Percentiles rank a stretch among this genome's conserved stretches.
Conservation (phyloP, 2,113 vertebrate species). For the Dasyurus viverrinus region DNA sequence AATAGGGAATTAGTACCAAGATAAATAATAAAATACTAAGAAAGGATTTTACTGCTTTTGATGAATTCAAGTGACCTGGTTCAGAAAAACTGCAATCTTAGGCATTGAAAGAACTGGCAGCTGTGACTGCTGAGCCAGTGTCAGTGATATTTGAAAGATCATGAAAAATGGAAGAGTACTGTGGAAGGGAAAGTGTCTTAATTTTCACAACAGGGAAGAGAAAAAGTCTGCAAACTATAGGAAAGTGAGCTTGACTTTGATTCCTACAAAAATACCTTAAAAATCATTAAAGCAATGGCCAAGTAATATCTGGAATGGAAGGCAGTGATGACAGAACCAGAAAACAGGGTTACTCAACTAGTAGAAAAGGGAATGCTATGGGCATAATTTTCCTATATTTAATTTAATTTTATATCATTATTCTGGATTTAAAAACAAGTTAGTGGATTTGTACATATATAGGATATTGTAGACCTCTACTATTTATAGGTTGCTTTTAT, state of each 20-base stretch:
- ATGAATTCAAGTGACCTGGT: neutral
- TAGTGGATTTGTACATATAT: neutral
- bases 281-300: neutral
- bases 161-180: neutral
- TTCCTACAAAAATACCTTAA: neutral
- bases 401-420: neutral
- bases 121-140: neutral
- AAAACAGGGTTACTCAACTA: neutral
- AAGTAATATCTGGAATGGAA: neutral
- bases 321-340: neutral
- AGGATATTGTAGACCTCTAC: neutral
- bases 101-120: neutral
- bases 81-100: neutral
- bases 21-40: neutral
- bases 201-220: neutral
- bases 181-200: neutral
- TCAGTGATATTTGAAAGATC: neutral
- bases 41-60: neutral
- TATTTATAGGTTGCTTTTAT: neutral
- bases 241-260: neutral
- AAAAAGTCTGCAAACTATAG: neutral
- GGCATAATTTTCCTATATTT: neutral
- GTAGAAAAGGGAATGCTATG: neutral
- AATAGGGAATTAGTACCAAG: neutral
- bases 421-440: neutral